Percentiles rank a stretch among this genome's conserved stretches.
phyloP scores from a whole-genome alignment of 2,113 vertebrate species.

The Onychostoma macrolepis region DNA sequence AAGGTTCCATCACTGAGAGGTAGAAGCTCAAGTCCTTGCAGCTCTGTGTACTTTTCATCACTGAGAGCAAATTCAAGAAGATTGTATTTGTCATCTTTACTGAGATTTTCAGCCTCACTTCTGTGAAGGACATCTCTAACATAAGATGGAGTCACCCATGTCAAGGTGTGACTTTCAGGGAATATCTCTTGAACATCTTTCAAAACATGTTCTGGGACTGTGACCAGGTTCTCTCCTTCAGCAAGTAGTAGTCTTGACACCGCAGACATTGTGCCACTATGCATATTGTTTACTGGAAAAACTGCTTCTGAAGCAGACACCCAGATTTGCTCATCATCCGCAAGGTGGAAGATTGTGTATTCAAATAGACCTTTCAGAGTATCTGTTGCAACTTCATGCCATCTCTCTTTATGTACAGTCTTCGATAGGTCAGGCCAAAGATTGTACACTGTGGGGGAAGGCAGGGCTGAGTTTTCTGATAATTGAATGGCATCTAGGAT shows the following conservation, averaged over 20 bases:
- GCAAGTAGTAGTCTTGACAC: constrained; percentile 69
- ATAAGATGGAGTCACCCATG: constrained; percentile 68
- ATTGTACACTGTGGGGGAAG: constrained; percentile 66
- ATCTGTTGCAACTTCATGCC: constrained; percentile 64
- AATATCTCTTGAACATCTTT: constrained; percentile 62
- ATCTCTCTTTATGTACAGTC: constrained; percentile 67
- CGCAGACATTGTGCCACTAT: constrained; percentile 42
- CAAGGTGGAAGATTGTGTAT: constrained; percentile 71
- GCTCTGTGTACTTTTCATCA: constrained; percentile 73
- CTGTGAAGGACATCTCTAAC: constrained; percentile 67
- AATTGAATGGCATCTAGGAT: constrained; percentile 68
- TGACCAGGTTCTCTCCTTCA: constrained; percentile 71
- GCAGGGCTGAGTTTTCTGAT: constrained; percentile 56
- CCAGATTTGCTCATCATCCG: constrained; percentile 49
- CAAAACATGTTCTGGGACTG: constrained; percentile 68
- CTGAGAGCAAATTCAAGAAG: constrained; percentile 75
- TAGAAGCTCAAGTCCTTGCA: constrained; percentile 77
- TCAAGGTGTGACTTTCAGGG: constrained; percentile 43
- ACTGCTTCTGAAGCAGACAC: constrained; percentile 73
- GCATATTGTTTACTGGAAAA: constrained; percentile 63
- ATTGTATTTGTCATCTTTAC: constrained; percentile 60
- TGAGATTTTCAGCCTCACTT: neutral
- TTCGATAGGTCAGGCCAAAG: constrained; percentile 78
- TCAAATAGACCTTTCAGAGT: constrained; percentile 70
- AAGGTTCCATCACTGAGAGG: constrained; percentile 78